phyloP scores from a whole-genome alignment of 2,797 vertebrate genomes.

The Champsocephalus esox region DNA sequence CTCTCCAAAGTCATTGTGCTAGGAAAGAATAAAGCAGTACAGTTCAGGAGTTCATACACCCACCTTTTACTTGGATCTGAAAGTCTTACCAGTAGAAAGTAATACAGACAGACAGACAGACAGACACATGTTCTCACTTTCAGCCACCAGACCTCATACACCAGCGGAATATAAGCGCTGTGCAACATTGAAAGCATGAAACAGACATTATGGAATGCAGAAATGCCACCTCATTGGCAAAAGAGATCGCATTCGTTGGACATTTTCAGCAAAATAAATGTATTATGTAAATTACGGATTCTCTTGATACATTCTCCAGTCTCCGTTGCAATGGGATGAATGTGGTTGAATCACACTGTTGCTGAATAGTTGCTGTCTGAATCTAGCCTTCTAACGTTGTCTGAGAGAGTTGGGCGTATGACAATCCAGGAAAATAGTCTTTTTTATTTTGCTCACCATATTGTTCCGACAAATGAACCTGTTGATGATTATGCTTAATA shows the following conservation, averaged over 20 bases:
- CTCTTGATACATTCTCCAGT: constrained; percentile 25
- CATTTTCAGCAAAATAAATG: constrained; percentile 14
- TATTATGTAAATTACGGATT: background rate
- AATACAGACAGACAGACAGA: constrained; percentile 45
- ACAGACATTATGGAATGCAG: constrained; percentile 56
- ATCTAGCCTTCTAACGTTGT: background rate
- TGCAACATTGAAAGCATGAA: constrained; percentile 82
- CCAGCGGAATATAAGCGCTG: constrained; percentile 67
- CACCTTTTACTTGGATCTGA: constrained; percentile 60
- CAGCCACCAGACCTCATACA: constrained; percentile 58
- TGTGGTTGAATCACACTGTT: constrained; percentile 11
- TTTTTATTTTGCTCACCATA: constrained; percentile 31
- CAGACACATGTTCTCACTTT: constrained; percentile 50
- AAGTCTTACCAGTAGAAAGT: constrained; percentile 44
- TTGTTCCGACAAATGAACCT: constrained; percentile 29
- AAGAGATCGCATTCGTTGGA: constrained; percentile 16
- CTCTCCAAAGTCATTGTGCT: constrained; percentile 7
- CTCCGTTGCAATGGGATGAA: constrained; percentile 27
- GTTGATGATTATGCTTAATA: background rate
- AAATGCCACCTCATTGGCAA: constrained; percentile 28
- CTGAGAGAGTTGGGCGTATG: background rate
- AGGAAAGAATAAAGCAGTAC: constrained; percentile 10
- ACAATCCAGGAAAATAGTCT: constrained; percentile 13
- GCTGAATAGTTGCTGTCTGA: background rate
- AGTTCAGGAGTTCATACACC: constrained; percentile 38